Evolutionary conservation across 2,113 vertebrate genomes (phyloP), one percentile per base, ranked within the genome.

Genomic region (Smithornis capensis): DNA sequence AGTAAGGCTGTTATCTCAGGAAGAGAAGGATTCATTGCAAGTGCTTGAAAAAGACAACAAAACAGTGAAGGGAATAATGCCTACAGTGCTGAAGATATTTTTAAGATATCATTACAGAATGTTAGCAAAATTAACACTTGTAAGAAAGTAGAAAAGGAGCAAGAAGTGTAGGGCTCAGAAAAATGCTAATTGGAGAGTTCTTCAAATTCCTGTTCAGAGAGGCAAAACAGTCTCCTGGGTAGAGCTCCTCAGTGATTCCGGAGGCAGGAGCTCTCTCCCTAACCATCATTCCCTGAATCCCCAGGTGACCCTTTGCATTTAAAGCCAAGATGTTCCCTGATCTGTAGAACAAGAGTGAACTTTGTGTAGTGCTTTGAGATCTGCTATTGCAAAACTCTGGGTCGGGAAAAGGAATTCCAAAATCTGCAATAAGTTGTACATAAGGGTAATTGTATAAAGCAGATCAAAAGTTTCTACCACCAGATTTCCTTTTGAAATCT

Each of bases 71-170:
- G 47, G 40, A 45, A 76, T 81, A 83, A 57, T 70, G 75, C 87
- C 82, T 85, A 81, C 44, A 70, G 92, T 74, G 59, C 82, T 87
- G 79, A 56, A 81, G 88, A 79, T 89, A 93, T 86, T 85, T 93
- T 95, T 73, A 95, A 92, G 96, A 89, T 87, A 87, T 57, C 77
- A 73, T 68, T 82, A 80, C 94, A 94, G 70, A 94, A 77, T 68
- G 82, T 65, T 93, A 96, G 93, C 68, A 89, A 96, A 96, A 95
- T 96, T 97, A 94, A 94, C 93, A 94, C 76, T 78, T 95, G 69
- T 60, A 87, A 94, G 80, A 86, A 95, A 93, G 73, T 52, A 83
- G 57, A 94, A 94, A 96, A 87, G 38, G 25, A 90, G 55, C 1
- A 11, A 76, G 82, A 88, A 92, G 47, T n/a, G n/a, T 40, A 71